Percentiles rank a stretch among this genome's conserved stretches.
These are phyloP conservation scores for Magallana gigas DNA, from an alignment of 1,140 invertebrate species.

Conservation along the genomic window DNA sequence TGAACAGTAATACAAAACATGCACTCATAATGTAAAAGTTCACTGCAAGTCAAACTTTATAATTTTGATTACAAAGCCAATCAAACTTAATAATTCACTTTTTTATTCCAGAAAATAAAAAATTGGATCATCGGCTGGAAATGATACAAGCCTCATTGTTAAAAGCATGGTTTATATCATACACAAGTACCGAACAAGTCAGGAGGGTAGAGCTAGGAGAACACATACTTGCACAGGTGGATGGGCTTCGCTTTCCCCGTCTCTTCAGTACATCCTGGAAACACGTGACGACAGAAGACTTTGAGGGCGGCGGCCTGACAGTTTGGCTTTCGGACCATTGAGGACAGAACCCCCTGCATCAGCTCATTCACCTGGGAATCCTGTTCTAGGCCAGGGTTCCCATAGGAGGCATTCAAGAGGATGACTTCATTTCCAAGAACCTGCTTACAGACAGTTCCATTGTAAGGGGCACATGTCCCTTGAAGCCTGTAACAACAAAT, in stretches of 20 bases:
- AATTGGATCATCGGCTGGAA: too few species aligned
- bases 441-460: constrained; percentile 91
- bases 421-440: constrained; percentile 81
- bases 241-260: constrained; percentile 69
- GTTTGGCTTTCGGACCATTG: constrained; percentile 87
- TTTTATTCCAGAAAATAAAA: too few species aligned
- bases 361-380: constrained; percentile 49
- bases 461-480: constrained; percentile 92
- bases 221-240: constrained; percentile 73
- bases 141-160: too few species aligned
- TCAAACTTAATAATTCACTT: too few species aligned
- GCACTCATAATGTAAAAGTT: too few species aligned
- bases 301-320: constrained; percentile 92
- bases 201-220: too few species aligned
- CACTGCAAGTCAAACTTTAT: too few species aligned
- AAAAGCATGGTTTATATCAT: too few species aligned
- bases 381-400: constrained; percentile 42
- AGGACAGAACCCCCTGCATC: constrained; percentile 80
- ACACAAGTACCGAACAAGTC: too few species aligned
- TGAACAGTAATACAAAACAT: too few species aligned
- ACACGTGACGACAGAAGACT: constrained; percentile 93
- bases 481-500: constrained; percentile 52
- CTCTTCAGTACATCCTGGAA: constrained; percentile 89
- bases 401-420: constrained; percentile 66
- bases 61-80: too few species aligned